Evolutionary conservation across 2,797 vertebrate genomes (phyloP), one percentile per base, ranked within the genome.

Genomic region (Yasuhikotakia modesta): DNA sequence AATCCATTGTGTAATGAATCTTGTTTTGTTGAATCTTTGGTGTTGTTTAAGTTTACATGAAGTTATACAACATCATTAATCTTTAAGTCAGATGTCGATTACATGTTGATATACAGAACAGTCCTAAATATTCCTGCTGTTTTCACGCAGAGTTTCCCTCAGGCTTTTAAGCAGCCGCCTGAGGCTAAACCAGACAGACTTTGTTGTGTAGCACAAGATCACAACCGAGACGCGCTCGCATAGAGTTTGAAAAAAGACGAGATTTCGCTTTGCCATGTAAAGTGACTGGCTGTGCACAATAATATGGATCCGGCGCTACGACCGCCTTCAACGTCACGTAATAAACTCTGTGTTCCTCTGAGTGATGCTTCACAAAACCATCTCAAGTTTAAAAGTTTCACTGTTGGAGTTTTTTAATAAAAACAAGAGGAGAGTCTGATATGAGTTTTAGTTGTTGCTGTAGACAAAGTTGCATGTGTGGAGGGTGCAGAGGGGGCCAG

Each of bases 151-250:
- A 12, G 13, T 76, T 88, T 72, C 83, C 87, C 84, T 79, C 35
- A 84, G 88, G 87, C 84, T 73, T 81, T 83, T 79, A 75, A 85
- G 80, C 67, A 86, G 83, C 72, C 32, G 89, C 90, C 87, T 84
- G 70, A 70, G 89, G 90, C 87, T 77, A 87, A 80, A 87, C 55
- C 64, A 84, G 79, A 86, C 84, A 76, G 79, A 55, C 71, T 78
- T 83, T 58, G 79, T 70, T 80, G 71, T 73, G 81, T 73, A 65
- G 70, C 52, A 52, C 17, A 76, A 46, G 39, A 57, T 68, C 73
- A 48, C 43, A 76, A 32, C 52, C n/a, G 16, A 58, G 53, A 45
- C 21, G 46, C 5, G 43, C 16, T 68, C 72, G 55, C 55, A 76
- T 5, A 57, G 21, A 21, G 22, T 16, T 24, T 45, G 45, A n/a